Percentiles rank a stretch among this genome's conserved stretches.
Conservation (phyloP, 2,797 vertebrate genomes). For the Pelodytes ibericus region DNA sequence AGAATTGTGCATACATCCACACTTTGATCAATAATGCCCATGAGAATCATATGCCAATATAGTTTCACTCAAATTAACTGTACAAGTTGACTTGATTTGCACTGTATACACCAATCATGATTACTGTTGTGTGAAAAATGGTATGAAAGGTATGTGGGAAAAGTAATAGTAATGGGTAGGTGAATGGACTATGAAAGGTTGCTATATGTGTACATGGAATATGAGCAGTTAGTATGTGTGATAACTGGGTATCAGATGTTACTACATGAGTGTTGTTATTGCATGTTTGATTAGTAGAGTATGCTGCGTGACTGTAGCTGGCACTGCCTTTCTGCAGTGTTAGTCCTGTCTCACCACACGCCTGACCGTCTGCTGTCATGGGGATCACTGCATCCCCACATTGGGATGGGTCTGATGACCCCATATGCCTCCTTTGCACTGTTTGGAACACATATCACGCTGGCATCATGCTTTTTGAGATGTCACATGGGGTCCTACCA, state of each 20-base stretch:
- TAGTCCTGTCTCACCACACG: slow-evolving; percentile 37
- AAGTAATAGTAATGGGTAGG: not conserved
- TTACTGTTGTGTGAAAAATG: not conserved
- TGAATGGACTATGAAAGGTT: slow-evolving; percentile 5
- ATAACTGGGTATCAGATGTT: not conserved
- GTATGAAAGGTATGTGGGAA: not conserved
- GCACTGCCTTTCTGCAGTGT: slow-evolving; percentile 20
- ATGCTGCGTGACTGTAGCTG: slow-evolving; percentile 40
- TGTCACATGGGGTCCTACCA: slow-evolving; percentile 18
- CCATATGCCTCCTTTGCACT: slow-evolving; percentile 44
- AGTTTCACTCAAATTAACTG: not conserved
- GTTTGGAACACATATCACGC: slow-evolving; percentile 52
- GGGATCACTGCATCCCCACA: slow-evolving; percentile 13
- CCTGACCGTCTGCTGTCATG: slow-evolving; percentile 54
- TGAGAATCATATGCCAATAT: not conserved
- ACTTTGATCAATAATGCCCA: not conserved
- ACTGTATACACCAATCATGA: not conserved
- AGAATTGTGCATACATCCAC: not conserved
- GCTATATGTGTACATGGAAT: slow-evolving; percentile 7
- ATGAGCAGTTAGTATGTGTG: slow-evolving; percentile 5
- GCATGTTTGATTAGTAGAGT: not conserved
- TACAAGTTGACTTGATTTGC: not conserved
- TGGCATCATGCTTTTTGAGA: slow-evolving; percentile 35
- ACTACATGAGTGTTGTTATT: not conserved
- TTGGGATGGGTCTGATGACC: slow-evolving; percentile 28